Conservation (phyloP, 1,140 invertebrate genomes). For the Papilio xuthus region DNA sequence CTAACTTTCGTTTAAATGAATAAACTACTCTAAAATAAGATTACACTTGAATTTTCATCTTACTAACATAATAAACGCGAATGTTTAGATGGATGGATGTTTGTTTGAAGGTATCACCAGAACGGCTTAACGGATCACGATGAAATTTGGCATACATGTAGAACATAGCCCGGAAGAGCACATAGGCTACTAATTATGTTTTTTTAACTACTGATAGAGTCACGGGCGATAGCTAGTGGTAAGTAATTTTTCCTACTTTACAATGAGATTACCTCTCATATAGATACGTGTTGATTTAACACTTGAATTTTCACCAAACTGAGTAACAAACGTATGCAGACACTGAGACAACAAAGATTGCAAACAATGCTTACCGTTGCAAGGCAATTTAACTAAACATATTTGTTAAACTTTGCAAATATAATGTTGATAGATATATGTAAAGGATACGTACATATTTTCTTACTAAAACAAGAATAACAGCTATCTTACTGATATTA, state of each 20-base stretch:
- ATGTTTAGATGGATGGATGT: too few relatives aligned
- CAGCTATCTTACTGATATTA: not conserved
- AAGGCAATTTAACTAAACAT: constrained; percentile 37
- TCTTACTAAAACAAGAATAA: not conserved
- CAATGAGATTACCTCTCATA: not conserved
- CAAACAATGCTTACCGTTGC: constrained; percentile 27
- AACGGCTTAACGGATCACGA: too few relatives aligned
- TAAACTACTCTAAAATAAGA: too few relatives aligned
- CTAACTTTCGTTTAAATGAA: too few relatives aligned
- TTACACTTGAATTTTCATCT: too few relatives aligned
- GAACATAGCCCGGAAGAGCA: too few relatives aligned
- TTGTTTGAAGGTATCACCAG: too few relatives aligned
- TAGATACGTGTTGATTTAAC: constrained; percentile 21
- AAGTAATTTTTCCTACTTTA: not conserved
- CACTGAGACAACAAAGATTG: constrained; percentile 32
- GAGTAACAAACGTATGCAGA: constrained; percentile 27
- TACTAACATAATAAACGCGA: too few relatives aligned
- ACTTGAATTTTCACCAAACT: constrained; percentile 30
- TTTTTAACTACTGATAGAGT: too few relatives aligned
- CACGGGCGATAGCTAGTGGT: too few relatives aligned
- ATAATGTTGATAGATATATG: constrained; percentile 34
- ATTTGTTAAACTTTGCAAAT: constrained; percentile 34
- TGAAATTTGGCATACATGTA: too few relatives aligned
- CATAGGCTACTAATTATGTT: too few relatives aligned
- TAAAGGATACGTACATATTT: constrained; percentile 3